phyloP scores from a whole-genome alignment of 2,888 invertebrate species.

The Keiferia lycopersicella region DNA sequence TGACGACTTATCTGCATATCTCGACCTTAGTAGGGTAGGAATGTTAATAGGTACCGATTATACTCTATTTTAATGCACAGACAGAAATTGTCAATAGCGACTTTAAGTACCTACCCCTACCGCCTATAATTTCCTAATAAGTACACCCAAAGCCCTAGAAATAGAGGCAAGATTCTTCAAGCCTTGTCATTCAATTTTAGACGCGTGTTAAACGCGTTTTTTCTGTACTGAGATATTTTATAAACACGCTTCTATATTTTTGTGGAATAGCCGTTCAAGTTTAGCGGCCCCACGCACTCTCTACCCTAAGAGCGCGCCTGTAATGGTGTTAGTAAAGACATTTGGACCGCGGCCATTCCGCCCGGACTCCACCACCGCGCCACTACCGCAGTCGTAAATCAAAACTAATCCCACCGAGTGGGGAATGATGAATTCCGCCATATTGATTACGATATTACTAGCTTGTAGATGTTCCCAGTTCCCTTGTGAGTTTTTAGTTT shows the following conservation, averaged over 20 bases:
- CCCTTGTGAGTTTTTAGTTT: not conserved
- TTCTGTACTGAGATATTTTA: not conserved
- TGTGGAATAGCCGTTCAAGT: not conserved
- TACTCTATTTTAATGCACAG: too few relatives aligned
- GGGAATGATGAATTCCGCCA: constrained; percentile 33
- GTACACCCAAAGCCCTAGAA: too few relatives aligned
- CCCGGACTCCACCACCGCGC: constrained; percentile 28
- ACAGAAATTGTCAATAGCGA: too few relatives aligned
- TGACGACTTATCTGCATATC: too few relatives aligned
- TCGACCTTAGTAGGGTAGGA: too few relatives aligned
- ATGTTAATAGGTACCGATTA: too few relatives aligned
- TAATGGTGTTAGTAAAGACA: constrained; percentile 50
- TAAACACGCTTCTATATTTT: too few relatives aligned
- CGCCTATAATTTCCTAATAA: too few relatives aligned
- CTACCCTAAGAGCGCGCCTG: constrained; percentile 47
- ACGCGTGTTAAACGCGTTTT: too few relatives aligned
- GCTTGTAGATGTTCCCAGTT: not conserved
- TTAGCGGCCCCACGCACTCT: constrained; percentile 57
- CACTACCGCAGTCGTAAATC: constrained; percentile 62
- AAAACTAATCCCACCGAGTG: constrained; percentile 60
- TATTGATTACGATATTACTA: constrained; percentile 29
- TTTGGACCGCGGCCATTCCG: constrained; percentile 41
- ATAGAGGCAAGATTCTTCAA: too few relatives aligned
- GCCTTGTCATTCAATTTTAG: too few relatives aligned
- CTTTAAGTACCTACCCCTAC: not conserved